These are phyloP conservation scores for Amphipoea lucens DNA, from an alignment of 2,888 invertebrate species.

Conservation along the genomic window DNA sequence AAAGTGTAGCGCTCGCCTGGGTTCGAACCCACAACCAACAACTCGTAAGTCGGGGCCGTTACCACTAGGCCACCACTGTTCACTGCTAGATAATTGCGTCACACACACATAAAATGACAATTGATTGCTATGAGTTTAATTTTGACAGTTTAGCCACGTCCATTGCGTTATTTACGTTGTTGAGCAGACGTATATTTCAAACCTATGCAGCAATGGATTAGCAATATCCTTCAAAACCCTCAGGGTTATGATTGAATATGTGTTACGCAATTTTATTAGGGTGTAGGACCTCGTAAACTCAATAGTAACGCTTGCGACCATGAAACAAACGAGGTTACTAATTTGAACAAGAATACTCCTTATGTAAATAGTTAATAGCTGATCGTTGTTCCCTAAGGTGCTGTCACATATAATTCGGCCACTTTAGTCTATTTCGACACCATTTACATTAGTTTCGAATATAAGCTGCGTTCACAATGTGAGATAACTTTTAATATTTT, in stretches of 20 bases:
- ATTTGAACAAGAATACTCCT: constrained; percentile 27
- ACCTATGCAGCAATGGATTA: not conserved
- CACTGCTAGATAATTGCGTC: too few relatives aligned
- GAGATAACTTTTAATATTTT: not conserved
- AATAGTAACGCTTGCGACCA: not conserved
- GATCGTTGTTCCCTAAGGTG: constrained; percentile 30
- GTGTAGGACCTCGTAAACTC: not conserved
- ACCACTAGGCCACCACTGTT: too few relatives aligned
- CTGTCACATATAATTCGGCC: constrained; percentile 47
- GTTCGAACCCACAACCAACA: too few relatives aligned
- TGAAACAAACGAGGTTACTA: too few relatives aligned
- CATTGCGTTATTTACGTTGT: not conserved
- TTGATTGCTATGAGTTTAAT: too few relatives aligned
- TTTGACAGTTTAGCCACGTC: too few relatives aligned
- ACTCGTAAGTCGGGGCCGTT: too few relatives aligned
- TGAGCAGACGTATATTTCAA: not conserved
- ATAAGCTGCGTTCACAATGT: constrained; percentile 38
- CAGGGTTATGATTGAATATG: not conserved
- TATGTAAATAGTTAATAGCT: constrained; percentile 31
- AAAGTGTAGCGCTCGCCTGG: too few relatives aligned
- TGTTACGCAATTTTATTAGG: not conserved
- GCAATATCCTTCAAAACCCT: not conserved
- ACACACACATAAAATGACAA: too few relatives aligned
- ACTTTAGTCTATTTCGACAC: constrained; percentile 26
- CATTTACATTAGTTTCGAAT: constrained; percentile 4